Conservation (phyloP, 2,797 vertebrate genomes). For the Poecilia velifera region DNA sequence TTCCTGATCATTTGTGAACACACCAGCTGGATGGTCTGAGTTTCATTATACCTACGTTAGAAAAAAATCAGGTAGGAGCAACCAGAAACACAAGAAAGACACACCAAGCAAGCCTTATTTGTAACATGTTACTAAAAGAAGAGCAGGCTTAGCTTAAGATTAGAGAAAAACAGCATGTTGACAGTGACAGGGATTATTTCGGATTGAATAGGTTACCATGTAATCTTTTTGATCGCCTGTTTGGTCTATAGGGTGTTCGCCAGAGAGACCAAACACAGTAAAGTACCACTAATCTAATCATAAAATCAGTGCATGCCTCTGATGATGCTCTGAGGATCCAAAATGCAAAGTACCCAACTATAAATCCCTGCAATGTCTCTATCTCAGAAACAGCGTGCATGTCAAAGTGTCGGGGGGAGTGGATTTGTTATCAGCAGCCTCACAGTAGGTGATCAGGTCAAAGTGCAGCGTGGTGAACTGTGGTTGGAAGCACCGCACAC, state of each 20-base stretch:
- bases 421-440: slow-evolving; percentile 75
- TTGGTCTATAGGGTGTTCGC: background rate
- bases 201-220: background rate
- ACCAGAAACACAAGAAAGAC: slow-evolving; percentile 1
- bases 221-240: background rate
- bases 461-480: slow-evolving; percentile 70
- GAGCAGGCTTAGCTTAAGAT: background rate
- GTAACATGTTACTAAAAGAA: background rate
- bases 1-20: slow-evolving; percentile 25
- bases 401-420: slow-evolving; percentile 68
- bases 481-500: slow-evolving; percentile 16
- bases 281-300: background rate
- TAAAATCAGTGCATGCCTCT: background rate
- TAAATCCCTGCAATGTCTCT: slow-evolving; percentile 36
- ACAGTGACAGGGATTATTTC: background rate
- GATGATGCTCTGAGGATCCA: slow-evolving; percentile 9
- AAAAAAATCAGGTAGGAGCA: slow-evolving; percentile 4
- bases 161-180: background rate
- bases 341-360: background rate
- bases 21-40: slow-evolving; percentile 17
- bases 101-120: background rate
- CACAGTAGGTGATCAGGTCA: slow-evolving; percentile 67
- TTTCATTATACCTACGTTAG: background rate
- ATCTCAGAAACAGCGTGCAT: slow-evolving; percentile 43
- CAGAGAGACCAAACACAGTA: slow-evolving; percentile 2